Base-by-base conservation (phyloP, 2,797 vertebrate genomes). In the Coccyzus lansbergi region DNA sequence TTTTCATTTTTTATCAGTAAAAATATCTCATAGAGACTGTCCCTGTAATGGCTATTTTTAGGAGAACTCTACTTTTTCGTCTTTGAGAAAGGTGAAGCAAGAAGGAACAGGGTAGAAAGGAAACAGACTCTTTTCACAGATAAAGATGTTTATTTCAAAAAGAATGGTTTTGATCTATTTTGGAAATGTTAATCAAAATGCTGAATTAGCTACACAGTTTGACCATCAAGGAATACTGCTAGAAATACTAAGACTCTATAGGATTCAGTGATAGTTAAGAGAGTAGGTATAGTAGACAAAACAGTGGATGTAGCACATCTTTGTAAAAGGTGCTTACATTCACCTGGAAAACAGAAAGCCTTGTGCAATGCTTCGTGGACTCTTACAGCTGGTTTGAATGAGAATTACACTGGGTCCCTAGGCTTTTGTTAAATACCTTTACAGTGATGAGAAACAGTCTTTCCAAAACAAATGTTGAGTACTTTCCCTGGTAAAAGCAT, bases 391-490 rank as follows among this genome's bases (percentile, higher is more conserved):
- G 74, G 13, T n/a, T 93, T n/a, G 93, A 90, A 88, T 33, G 51
- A 83, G 78, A 83, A 89, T 51, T 82, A 53, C 24, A 12, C 12
- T 19, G 1, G 3, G 10, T 76, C 52, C n/a, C 15, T 29, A 31
- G 24, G 70, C n/a, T 81, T 91, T 8, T 3, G 62, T 79, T 72
- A 91, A 90, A 90, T 64, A 28, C 59, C 52, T 71, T 26, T 64
- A 55, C 11, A 64, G 11, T 36, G 46, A 86, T 69, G 63, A 90
- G 48, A 65, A 88, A 69, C 64, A 81, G 80, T 84, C 53, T 80
- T 83, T 72, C 34, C 60, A 63, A 63, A 94, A 86, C 62, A n/a
- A 79, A 93, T 95, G 91, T 86, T 89, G 49, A 86, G 68, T 64
- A 79, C 53, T 81, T 83, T 69, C 15, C 12, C 12, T 62, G 29